phyloP scores from a whole-genome alignment of 1,140 invertebrate species.

The Leucophenga varia region DNA sequence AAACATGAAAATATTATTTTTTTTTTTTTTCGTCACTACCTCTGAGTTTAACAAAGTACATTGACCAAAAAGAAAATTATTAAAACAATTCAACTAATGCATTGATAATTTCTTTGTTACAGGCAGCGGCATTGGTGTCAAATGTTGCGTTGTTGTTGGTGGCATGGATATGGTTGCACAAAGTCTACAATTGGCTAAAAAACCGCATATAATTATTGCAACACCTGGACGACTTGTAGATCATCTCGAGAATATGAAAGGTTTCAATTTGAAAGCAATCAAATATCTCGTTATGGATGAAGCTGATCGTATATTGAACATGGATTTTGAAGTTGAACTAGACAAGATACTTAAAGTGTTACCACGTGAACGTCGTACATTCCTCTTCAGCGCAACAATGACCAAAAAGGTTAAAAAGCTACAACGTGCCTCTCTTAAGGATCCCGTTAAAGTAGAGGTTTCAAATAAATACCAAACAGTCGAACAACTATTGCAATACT shows the following conservation, averaged over 20 bases:
- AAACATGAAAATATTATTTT: constrained; percentile 47
- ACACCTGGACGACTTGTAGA: constrained; percentile 89
- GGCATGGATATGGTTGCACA: constrained; percentile 98
- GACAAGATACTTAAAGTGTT: constrained; percentile 94
- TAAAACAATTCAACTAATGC: no score
- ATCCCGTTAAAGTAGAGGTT: constrained; percentile 94
- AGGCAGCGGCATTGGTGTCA: constrained; percentile 82
- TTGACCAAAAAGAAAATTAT: no score
- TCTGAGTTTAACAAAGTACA: constrained; percentile 33
- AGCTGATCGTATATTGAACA: constrained; percentile 92
- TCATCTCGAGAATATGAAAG: constrained; percentile 92
- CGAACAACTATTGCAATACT: constrained; percentile 92
- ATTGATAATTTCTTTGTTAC: constrained; percentile 46
- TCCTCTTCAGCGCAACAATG: constrained; percentile 97
- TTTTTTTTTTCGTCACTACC: constrained; percentile 53
- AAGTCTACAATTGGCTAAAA: constrained; percentile 85
- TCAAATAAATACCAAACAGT: constrained; percentile 98
- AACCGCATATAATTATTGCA: constrained; percentile 93
- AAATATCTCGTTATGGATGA: constrained; percentile 97
- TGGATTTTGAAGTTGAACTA: constrained; percentile 95
- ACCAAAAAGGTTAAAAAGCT: constrained; percentile 97
- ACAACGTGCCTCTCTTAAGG: constrained; percentile 88
- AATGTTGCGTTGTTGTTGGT: constrained; percentile 94
- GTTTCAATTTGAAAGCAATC: constrained; percentile 83
- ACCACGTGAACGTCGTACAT: constrained; percentile 83